Evolutionary conservation across 2,888 invertebrate genomes (phyloP).

Genomic region (Buathra laborator): DNA sequence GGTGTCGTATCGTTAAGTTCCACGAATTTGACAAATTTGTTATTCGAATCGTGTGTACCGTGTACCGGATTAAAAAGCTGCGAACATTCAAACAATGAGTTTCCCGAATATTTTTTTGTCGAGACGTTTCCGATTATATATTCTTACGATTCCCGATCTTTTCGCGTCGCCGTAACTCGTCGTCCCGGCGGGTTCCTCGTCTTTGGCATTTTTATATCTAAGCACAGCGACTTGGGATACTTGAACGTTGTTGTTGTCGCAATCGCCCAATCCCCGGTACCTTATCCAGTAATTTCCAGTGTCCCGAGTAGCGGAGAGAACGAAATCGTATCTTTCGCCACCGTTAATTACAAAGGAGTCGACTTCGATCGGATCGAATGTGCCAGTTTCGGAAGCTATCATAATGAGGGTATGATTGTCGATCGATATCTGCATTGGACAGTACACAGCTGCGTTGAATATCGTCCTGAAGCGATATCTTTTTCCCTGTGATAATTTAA

Average conservation of each 20-base stretch:
- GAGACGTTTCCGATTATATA: neutral
- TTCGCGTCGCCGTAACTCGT: conserved; percentile 74
- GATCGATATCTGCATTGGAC: conserved; percentile 84
- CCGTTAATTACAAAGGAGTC: conserved; percentile 84
- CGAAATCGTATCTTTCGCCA: conserved; percentile 86
- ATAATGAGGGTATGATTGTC: conserved; percentile 81
- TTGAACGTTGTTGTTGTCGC: conserved; percentile 38
- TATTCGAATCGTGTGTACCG: conserved; percentile 70
- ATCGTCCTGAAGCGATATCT: conserved; percentile 82
- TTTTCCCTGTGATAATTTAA: conserved; percentile 72
- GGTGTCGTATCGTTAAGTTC: conserved; percentile 72
- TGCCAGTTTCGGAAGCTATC: conserved; percentile 82
- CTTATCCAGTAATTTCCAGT: conserved; percentile 85
- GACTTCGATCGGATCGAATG: conserved; percentile 80
- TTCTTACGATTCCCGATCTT: conserved; percentile 76
- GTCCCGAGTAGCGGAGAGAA: conserved; percentile 82
- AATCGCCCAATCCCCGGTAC: conserved; percentile 82
- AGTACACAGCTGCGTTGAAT: conserved; percentile 83
- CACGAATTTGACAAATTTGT: conserved; percentile 71
- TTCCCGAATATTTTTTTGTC: neutral
- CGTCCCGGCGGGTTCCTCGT: conserved; percentile 61
- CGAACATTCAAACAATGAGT: conserved; percentile 18
- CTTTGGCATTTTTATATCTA: conserved; percentile 66
- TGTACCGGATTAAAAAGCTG: conserved; percentile 78
- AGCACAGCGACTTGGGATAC: conserved; percentile 72